Evolutionary conservation across 2,113 vertebrate genomes (phyloP).

Genomic region (Tupaia chinensis): DNA sequence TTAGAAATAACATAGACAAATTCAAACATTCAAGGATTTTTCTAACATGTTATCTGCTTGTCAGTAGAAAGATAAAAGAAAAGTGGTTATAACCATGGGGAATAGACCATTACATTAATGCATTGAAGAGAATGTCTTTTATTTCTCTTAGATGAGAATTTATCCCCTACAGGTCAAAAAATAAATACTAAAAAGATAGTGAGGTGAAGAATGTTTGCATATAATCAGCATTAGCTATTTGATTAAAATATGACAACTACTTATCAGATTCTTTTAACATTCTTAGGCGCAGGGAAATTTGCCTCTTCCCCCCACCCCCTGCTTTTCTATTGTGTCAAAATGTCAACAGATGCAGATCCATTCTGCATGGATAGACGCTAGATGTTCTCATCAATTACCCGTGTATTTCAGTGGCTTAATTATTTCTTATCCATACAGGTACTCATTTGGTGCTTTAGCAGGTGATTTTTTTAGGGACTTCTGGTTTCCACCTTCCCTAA

Average conservation of each 20-base stretch:
- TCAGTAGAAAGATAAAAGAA: constrained; percentile 3
- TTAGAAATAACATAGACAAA: constrained; percentile 19
- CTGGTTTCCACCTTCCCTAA: background rate
- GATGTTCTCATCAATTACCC: background rate
- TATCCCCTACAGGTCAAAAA: background rate
- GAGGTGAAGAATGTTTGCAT: constrained; percentile 14
- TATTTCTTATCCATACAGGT: background rate
- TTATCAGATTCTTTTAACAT: constrained; percentile 29
- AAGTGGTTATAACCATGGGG: background rate
- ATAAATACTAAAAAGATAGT: constrained; percentile 47
- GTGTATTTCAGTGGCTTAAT: background rate
- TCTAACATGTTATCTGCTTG: constrained; percentile 8
- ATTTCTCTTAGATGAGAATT: constrained; percentile 34
- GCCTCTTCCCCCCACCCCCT: background rate
- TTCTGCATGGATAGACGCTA: background rate
- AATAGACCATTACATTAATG: background rate
- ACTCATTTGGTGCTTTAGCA: background rate
- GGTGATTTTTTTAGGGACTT: background rate
- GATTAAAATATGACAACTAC: background rate
- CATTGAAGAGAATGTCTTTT: background rate
- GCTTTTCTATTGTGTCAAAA: background rate
- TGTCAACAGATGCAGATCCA: background rate
- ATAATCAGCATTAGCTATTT: constrained; percentile 5
- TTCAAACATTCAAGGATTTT: background rate
- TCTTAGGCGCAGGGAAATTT: background rate